A percentile compares a stretch with the other conserved stretches of the same genome.
Evolutionary conservation across 2,113 vertebrate species (phyloP).

Genomic region (Suncus etruscus): DNA sequence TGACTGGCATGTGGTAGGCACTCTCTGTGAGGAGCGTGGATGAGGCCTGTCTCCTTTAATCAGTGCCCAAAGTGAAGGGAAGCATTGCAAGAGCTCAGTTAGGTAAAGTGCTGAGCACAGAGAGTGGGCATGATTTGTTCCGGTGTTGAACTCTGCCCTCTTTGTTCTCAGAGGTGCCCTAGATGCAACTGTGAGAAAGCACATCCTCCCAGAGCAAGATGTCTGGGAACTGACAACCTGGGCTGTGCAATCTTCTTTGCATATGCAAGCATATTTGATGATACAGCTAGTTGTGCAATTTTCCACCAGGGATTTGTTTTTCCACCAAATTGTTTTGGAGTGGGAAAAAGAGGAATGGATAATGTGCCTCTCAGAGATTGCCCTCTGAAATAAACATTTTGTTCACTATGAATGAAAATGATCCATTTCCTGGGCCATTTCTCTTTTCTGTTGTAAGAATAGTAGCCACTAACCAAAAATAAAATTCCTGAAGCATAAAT

Average conservation of each 20-base stretch:
- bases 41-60: background rate
- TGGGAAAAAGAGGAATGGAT: conserved; percentile 34
- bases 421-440: conserved; percentile 40
- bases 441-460: conserved; percentile 13
- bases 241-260: conserved; percentile 18
- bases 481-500: conserved; percentile 48
- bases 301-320: conserved; percentile 28
- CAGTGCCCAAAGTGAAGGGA: background rate
- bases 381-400: conserved; percentile 28
- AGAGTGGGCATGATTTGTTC: background rate
- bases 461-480: background rate
- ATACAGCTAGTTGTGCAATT: conserved; percentile 35
- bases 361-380: background rate
- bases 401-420: background rate
- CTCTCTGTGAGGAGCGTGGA: rapidly evolving
- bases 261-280: conserved; percentile 45
- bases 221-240: conserved; percentile 17
- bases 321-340: conserved; percentile 9
- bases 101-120: background rate
- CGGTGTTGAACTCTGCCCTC: conserved; percentile 7
- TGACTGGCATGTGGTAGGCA: background rate
- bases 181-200: background rate
- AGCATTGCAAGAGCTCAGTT: background rate
- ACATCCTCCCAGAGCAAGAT: background rate
- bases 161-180: background rate